Conservation (phyloP, 2,113 vertebrate genomes). For the Nicator chloris region DNA sequence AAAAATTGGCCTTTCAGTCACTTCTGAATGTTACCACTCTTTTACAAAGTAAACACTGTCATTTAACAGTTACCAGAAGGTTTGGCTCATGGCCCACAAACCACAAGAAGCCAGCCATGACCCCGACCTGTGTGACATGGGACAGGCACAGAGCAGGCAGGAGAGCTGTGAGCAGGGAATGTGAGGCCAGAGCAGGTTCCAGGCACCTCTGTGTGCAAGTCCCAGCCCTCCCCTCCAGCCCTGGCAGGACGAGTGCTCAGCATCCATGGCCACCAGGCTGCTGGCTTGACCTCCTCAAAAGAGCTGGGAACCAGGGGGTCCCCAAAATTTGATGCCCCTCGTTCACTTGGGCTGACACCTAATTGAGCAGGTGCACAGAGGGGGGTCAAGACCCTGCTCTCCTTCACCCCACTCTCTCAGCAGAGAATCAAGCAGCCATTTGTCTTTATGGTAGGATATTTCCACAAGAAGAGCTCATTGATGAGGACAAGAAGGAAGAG, state of each 20-base stretch:
- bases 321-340: neutral
- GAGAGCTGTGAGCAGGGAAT: neutral
- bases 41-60: neutral
- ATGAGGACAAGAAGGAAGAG: neutral
- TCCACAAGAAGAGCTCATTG: neutral
- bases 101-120: neutral
- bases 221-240: neutral
- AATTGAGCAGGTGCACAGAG: neutral
- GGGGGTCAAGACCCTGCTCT: neutral
- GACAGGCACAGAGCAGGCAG: neutral
- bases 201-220: fast-evolving
- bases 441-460: neutral
- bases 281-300: neutral
- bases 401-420: neutral
- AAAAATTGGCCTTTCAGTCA: neutral
- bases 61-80: neutral
- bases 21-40: neutral
- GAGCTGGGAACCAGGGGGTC: fast-evolving
- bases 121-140: fast-evolving
- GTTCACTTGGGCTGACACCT: neutral
- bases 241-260: fast-evolving
- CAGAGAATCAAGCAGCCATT: neutral
- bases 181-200: neutral
- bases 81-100: neutral
- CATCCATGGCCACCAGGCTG: fast-evolving